Percentiles rank a stretch among this genome's conserved stretches.
phyloP scores from a whole-genome alignment of 2,797 vertebrate genomes.

The Otolemur crassicaudatus region DNA sequence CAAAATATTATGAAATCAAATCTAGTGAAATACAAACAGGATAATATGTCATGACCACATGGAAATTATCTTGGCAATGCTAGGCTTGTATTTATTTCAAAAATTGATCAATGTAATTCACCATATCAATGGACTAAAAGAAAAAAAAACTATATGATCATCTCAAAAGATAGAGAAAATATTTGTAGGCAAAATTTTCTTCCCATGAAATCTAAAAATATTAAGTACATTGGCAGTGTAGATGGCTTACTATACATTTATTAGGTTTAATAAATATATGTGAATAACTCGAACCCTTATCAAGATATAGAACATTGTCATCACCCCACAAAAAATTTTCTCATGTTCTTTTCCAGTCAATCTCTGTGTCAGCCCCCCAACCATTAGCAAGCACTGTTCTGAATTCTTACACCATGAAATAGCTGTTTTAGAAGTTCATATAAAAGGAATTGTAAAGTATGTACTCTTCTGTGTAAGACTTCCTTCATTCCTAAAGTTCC shows the following conservation, averaged over 20 bases:
- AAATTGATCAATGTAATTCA: slow-evolving; percentile 34
- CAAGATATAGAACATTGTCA: background rate
- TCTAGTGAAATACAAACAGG: slow-evolving; percentile 42
- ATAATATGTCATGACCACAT: slow-evolving; percentile 9
- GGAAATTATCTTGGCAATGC: slow-evolving; percentile 21
- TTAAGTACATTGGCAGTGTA: background rate
- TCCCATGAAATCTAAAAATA: slow-evolving; percentile 31
- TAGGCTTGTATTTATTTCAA: slow-evolving; percentile 52
- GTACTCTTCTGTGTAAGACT: slow-evolving; percentile 22
- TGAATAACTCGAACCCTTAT: slow-evolving; percentile 39
- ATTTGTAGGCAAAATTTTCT: slow-evolving; percentile 54
- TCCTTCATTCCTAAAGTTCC: background rate
- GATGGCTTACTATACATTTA: background rate
- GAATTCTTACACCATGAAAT: background rate
- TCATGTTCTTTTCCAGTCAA: background rate
- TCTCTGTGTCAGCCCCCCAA: background rate
- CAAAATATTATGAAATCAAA: slow-evolving; percentile 49
- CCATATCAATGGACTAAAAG: slow-evolving; percentile 21
- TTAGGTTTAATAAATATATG: background rate
- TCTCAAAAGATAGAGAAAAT: slow-evolving; percentile 16
- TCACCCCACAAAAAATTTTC: background rate
- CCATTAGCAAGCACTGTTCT: background rate
- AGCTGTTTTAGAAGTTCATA: slow-evolving; percentile 25
- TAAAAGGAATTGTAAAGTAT: slow-evolving; percentile 1
- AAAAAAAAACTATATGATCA: slow-evolving; percentile 14